phyloP scores from a whole-genome alignment of 1,140 invertebrate genomes.

The Lutraria rhynchaena region DNA sequence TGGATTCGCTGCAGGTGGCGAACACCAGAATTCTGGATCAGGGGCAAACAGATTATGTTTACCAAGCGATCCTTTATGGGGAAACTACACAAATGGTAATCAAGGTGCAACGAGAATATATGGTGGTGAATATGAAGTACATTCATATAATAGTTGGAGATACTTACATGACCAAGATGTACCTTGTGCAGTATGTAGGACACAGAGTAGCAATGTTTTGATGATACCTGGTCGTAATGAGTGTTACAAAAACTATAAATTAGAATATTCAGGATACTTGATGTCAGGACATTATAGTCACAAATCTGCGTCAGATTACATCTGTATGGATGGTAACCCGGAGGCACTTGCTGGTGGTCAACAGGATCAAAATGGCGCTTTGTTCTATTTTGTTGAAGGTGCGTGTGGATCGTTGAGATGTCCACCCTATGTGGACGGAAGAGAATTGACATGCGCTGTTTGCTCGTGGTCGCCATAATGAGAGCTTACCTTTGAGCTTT shows the following conservation, averaged over 20 bases:
- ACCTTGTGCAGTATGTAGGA: constrained; percentile 57
- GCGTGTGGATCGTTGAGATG: constrained; percentile 59
- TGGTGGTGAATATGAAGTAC: constrained; percentile 17
- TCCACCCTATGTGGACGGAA: constrained; percentile 58
- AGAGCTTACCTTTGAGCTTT: too few species aligned
- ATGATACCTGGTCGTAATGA: constrained; percentile 57
- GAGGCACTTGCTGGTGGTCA: constrained; percentile 31
- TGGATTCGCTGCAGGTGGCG: background rate
- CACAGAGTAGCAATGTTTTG: constrained; percentile 22
- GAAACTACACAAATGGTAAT: background rate
- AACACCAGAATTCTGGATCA: background rate
- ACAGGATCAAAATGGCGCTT: constrained; percentile 29
- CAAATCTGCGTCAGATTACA: constrained; percentile 35
- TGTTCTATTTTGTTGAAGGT: constrained; percentile 57
- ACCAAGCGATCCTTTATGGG: constrained; percentile 12
- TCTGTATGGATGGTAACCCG: constrained; percentile 59
- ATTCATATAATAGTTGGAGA: background rate
- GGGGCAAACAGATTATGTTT: constrained; percentile 5
- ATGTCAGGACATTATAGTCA: constrained; percentile 24
- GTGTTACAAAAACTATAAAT: constrained; percentile 50
- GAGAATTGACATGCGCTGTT: constrained; percentile 65
- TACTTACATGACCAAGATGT: constrained; percentile 29
- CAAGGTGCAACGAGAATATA: background rate
- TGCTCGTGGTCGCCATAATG: too few species aligned
- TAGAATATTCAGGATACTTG: constrained; percentile 62